Conservation (phyloP, 92 coral and sea anemone genomes). For the Muricea muricata region DNA sequence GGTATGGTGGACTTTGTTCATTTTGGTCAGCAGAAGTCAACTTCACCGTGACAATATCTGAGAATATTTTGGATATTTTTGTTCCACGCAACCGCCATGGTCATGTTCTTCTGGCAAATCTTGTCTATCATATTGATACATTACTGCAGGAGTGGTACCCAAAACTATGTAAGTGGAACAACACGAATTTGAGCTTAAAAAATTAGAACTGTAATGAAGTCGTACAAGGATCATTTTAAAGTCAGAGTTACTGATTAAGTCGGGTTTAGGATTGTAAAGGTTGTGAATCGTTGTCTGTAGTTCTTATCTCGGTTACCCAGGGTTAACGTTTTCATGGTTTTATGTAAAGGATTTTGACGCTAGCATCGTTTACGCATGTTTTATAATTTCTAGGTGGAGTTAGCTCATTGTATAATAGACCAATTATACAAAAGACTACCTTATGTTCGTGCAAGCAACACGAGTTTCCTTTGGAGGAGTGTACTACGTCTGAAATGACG, state of each 20-base stretch:
- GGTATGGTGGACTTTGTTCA: constrained; percentile 80
- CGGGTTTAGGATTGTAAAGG: no score
- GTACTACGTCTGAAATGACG: constrained; percentile 60
- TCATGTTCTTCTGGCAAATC: constrained; percentile 71
- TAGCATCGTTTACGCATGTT: no score
- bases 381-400: constrained; percentile 63
- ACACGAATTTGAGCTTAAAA: no score
- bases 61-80: constrained; percentile 70
- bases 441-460: constrained; percentile 81
- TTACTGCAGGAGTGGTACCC: constrained; percentile 96
- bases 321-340: no score
- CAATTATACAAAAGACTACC: constrained; percentile 59
- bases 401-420: constrained; percentile 75
- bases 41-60: constrained; percentile 68
- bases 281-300: no score
- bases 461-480: constrained; percentile 76
- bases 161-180: constrained; percentile 76
- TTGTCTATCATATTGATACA: constrained; percentile 92
- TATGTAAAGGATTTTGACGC: no score
- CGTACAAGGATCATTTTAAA: no score
- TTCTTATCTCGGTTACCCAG: no score
- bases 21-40: constrained; percentile 72
- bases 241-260: no score
- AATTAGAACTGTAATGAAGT: no score
- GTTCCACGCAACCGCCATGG: constrained; percentile 79